Base-by-base conservation (phyloP, 2,888 invertebrate genomes). In the Dryadula phaetusa region DNA sequence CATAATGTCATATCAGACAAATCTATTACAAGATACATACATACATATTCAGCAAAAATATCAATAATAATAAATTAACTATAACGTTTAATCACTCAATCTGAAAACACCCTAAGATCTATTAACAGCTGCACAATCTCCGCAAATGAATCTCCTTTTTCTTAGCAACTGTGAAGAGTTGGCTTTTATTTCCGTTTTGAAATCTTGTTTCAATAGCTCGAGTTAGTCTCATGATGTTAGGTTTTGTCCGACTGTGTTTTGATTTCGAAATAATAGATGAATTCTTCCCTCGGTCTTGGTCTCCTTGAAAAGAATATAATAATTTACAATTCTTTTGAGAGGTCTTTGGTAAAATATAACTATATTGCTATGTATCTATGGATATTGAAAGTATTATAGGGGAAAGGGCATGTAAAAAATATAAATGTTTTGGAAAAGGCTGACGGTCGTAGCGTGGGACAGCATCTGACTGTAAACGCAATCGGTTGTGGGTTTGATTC, bases 101-200 rank as follows among this genome's bases (percentile, higher is more conserved):
- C 44, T 49, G 63, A 14, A 58, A 25, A 12, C 7, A 42, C 20
- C 66, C 71, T 72, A 64, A 70, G 74, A 66, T 75, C 74, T 75
- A 76, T 79, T 78, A 79, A 76, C 75, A 76, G 71, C 71, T 75
- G 78, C 76, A 81, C 80, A 82, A 82, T 81, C 76, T 76, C 73
- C 78, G 79, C 83, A 87, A 87, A 83, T 79, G 80, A 83, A 85
- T 83, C 81, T 76, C 76, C 77, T 76, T 77, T 77, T 78, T 76
- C 76, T 73, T 70, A 73, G 68, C 73, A 69, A 76, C 68, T 74
- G 73, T 76, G 67, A 62, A 67, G 70, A 79, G 78, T 75, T 77
- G 76, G 74, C 76, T 80, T 83, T 80, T 79, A 84, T 85, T 83
- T 84, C 86, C 84, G 79, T 76, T 79, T 77, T 73, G 68, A 75